Percentiles rank a stretch among this genome's conserved stretches.
These are phyloP conservation scores for Cyclopterus lumpus DNA, from an alignment of 2,797 vertebrate species.

Conservation along the genomic window DNA sequence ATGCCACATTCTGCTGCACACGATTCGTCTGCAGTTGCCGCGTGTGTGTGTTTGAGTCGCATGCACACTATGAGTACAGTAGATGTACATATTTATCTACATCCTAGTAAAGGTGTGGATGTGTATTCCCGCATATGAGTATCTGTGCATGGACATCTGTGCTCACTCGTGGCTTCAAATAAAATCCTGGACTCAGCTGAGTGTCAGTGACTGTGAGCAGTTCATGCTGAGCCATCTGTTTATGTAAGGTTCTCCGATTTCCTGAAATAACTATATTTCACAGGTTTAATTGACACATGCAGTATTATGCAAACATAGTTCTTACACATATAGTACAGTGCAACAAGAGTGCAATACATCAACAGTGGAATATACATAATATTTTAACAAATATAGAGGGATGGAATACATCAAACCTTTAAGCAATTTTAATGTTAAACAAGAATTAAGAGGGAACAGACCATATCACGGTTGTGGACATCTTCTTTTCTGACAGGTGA, in stretches of 20 bases:
- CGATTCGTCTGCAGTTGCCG: background rate
- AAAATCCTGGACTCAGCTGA: constrained; percentile 40
- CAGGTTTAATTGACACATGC: constrained; percentile 9
- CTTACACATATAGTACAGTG: background rate
- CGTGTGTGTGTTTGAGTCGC: background rate
- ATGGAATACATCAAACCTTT: background rate
- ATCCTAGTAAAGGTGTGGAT: constrained; percentile 13
- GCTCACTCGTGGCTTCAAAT: constrained; percentile 39
- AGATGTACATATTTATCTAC: background rate
- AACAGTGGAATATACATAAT: background rate
- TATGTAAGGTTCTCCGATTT: constrained; percentile 8
- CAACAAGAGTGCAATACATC: background rate
- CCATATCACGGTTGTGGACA: constrained; percentile 1
- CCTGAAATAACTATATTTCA: constrained; percentile 14
- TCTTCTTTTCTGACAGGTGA: constrained; percentile 33
- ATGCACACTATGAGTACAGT: background rate
- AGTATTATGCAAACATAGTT: constrained; percentile 10
- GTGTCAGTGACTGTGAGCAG: constrained; percentile 5
- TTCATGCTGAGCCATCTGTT: constrained; percentile 40
- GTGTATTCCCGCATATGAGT: background rate
- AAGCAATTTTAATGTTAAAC: too few species aligned
- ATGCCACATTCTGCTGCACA: background rate
- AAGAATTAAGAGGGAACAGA: background rate
- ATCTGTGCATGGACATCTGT: constrained; percentile 11
- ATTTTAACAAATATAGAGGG: background rate